A percentile compares a stretch with the other conserved stretches of the same genome.
These are phyloP conservation scores for Tinea semifulvella DNA, from an alignment of 2,888 invertebrate species.

Conservation along the genomic window DNA sequence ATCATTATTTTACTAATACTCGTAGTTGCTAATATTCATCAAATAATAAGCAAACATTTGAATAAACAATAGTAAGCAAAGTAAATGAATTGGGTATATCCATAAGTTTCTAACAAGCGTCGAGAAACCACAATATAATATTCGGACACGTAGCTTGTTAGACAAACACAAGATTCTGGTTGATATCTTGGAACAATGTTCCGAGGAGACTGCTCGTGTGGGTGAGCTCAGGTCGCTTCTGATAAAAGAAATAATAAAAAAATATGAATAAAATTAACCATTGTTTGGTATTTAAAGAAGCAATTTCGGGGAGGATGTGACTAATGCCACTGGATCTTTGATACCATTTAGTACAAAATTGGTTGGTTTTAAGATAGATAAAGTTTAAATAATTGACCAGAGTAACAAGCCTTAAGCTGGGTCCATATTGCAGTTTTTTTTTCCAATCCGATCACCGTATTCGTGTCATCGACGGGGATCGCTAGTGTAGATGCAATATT, in stretches of 20 bases:
- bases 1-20: too few species aligned
- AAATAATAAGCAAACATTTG: too few species aligned
- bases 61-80: background rate
- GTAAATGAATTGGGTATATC: too few species aligned
- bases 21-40: too few species aligned
- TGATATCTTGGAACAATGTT: slow-evolving; percentile 53
- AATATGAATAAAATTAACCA: slow-evolving; percentile 12
- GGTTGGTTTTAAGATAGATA: too few species aligned
- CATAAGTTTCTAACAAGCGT: slow-evolving; percentile 24
- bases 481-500: too few species aligned
- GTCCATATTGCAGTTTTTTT: too few species aligned
- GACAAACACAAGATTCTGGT: slow-evolving; percentile 58
- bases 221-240: slow-evolving; percentile 41
- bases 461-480: too few species aligned
- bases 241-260: slow-evolving; percentile 11
- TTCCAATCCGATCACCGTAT: too few species aligned
- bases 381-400: too few species aligned
- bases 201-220: slow-evolving; percentile 31
- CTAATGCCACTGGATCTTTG: slow-evolving; percentile 26
- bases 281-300: slow-evolving; percentile 10
- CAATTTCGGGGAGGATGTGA: slow-evolving; percentile 31
- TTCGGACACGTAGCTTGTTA: slow-evolving; percentile 63
- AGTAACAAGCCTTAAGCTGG: too few species aligned
- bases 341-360: background rate
- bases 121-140: slow-evolving; percentile 28